Percentiles rank a stretch among this genome's conserved stretches.
Conservation (phyloP, 2,888 invertebrate genomes). For the Balanococcus diminutus region DNA sequence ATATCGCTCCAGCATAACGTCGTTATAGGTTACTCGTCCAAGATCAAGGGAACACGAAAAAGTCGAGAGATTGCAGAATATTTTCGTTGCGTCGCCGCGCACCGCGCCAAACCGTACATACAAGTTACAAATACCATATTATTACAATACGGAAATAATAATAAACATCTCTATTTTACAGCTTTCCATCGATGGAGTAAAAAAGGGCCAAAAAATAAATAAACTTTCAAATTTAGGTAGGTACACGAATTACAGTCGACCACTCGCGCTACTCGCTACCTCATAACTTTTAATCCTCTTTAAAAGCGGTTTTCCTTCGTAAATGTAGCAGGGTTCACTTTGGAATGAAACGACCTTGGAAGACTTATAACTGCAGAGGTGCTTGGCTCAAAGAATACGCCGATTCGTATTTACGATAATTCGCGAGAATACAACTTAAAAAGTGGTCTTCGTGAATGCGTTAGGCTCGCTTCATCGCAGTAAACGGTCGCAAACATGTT, state of each 20-base stretch:
- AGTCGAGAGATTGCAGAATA: neutral
- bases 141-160: neutral
- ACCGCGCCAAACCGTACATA: neutral
- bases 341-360: constrained; percentile 26
- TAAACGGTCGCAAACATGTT: constrained; percentile 40
- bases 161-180: no score
- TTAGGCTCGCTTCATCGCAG: neutral
- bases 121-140: neutral
- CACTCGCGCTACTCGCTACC: no score
- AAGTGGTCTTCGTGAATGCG: constrained; percentile 21
- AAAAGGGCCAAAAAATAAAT: neutral
- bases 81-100: no score
- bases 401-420: constrained; percentile 20
- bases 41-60: neutral
- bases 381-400: constrained; percentile 16
- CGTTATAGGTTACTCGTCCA: neutral
- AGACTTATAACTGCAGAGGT: neutral
- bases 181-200: no score
- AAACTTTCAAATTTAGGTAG: neutral
- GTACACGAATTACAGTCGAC: neutral
- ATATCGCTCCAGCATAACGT: neutral
- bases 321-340: constrained; percentile 31
- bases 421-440: constrained; percentile 36
- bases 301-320: constrained; percentile 35
- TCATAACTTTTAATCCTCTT: constrained; percentile 18